phyloP scores from a whole-genome alignment of 2,888 invertebrate genomes.

The Apodemia duryi region DNA sequence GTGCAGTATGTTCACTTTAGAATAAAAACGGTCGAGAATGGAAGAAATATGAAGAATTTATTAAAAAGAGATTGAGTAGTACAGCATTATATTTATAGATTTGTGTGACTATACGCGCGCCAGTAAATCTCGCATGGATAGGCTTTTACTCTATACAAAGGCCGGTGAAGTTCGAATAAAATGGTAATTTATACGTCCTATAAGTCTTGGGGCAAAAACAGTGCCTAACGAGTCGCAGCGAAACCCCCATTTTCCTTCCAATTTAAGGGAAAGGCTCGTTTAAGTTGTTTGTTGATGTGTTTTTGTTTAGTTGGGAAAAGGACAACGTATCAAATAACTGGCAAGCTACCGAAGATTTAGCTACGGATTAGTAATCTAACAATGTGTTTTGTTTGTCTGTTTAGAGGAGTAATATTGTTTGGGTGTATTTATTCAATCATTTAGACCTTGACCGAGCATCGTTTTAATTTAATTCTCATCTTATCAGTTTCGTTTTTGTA shows the following conservation, averaged over 20 bases:
- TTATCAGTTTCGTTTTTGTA: no score
- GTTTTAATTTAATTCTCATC: no score
- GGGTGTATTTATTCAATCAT: no score
- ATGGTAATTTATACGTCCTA: conserved; percentile 59
- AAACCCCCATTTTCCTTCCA: conserved; percentile 54
- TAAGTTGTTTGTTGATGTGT: conserved; percentile 13
- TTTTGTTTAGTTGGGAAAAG: background rate
- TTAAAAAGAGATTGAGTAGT: background rate
- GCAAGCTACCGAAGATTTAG: background rate
- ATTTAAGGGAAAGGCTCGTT: conserved; percentile 40
- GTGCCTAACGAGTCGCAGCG: conserved; percentile 47
- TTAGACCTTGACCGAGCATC: no score
- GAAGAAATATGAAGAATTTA: background rate
- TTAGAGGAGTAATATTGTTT: no score
- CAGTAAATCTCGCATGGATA: background rate
- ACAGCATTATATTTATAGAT: background rate
- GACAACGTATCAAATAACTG: conserved; percentile 3
- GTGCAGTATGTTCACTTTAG: no score
- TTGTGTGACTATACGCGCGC: background rate
- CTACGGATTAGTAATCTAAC: background rate
- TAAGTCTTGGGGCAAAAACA: conserved; percentile 48
- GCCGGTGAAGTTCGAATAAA: conserved; percentile 41
- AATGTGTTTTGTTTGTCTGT: no score
- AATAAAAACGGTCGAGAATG: no score
- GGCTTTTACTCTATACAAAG: conserved; percentile 35